phyloP scores from a whole-genome alignment of 2,888 invertebrate genomes.

The Spisula solida region DNA sequence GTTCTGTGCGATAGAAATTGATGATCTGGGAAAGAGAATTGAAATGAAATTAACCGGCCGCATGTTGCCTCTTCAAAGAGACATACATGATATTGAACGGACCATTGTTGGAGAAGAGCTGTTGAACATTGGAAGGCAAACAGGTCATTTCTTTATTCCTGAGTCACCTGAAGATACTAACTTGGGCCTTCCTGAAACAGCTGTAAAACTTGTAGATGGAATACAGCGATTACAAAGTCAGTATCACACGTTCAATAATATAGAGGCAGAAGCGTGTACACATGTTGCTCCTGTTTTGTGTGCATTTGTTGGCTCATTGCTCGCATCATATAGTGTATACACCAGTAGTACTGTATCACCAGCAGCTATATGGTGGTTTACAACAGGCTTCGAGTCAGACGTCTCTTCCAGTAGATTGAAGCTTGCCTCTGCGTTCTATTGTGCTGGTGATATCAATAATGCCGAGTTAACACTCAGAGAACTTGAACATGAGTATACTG shows the following conservation, averaged over 20 bases:
- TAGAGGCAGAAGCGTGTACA: not conserved
- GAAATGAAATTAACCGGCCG: not conserved
- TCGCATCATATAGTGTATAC: slow-evolving; percentile 17
- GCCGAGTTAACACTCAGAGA: not conserved
- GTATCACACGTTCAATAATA: not conserved
- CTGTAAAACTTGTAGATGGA: not conserved
- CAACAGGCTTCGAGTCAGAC: not conserved
- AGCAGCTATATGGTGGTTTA: slow-evolving; percentile 17
- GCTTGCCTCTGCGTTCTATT: slow-evolving; percentile 8
- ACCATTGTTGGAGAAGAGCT: no score
- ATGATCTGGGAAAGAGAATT: slow-evolving; percentile 2
- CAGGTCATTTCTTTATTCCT: no score
- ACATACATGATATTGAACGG: not conserved
- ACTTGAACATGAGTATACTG: not conserved
- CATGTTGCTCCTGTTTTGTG: not conserved
- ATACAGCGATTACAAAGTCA: not conserved
- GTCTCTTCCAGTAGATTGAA: slow-evolving; percentile 28
- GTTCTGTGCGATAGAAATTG: not conserved
- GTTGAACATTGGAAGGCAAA: no score
- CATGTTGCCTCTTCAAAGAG: not conserved
- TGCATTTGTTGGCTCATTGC: not conserved
- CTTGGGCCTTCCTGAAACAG: not conserved
- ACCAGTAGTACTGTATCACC: not conserved
- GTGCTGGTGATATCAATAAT: not conserved
- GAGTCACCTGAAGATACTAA: no score